Evolutionary conservation across 2,888 invertebrate genomes (phyloP), one percentile per base, ranked within the genome.

Genomic region (Kryphioiulus occultus): DNA sequence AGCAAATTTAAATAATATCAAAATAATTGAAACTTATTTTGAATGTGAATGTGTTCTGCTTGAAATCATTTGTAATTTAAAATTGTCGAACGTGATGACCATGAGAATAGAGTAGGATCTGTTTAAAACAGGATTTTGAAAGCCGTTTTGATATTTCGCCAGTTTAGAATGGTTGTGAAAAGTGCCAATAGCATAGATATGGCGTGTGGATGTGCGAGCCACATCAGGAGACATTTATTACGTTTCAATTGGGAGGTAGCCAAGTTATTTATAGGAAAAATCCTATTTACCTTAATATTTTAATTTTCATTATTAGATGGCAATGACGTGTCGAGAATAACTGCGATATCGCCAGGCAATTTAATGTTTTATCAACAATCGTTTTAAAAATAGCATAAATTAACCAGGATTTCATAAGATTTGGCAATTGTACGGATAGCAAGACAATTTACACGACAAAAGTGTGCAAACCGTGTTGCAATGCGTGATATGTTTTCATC

Each of bases 211-310:
- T 68, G 68, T 68, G 68, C 68, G 15, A 68, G 26, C 68, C 68
- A 12, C 68, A 68, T 68, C 68, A 68, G 68, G 68, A 68, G 68
- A 68, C 68, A 15, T 68, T 68, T 68, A 68, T 68, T 68, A 26
- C 68, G 26, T 12, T 26, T 68, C 26, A 26, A 30, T 68, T 68
- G 68, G 68, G 68, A 26, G 68, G 10, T 15, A 68, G 68, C 68
- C 68, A 68, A 68, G 68, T 68, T 68, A 68, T 68, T 68, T 68
- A 68, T 68, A 68, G 68, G 68, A 68, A 68, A 68, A 68, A 68
- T 68, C 68, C 68, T 68, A 68, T 68, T 68, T 68, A 68, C 68
- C 68, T 26, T 68, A 68, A 68, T 68, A 68, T 68, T 68, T 47
- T 68, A 68, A 68, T 68, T 68, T 68, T 68, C 68, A 68, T 68